phyloP scores from a whole-genome alignment of 1,140 invertebrate genomes.

The Euborellia annulipes region DNA sequence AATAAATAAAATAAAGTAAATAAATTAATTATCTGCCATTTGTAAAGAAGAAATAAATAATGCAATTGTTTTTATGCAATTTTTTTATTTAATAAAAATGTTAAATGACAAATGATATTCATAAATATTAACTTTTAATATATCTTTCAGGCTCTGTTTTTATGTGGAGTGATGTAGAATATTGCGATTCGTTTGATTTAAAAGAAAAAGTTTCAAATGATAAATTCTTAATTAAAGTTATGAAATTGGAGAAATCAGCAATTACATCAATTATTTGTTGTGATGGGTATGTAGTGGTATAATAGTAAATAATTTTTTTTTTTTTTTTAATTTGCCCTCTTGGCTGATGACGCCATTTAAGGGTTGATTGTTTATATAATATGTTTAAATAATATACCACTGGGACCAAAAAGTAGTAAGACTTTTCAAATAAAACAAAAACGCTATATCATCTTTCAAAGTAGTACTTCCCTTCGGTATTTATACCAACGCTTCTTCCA shows the following conservation, averaged over 20 bases:
- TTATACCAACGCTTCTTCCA: too few species aligned
- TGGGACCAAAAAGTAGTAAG: too few species aligned
- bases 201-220: neutral
- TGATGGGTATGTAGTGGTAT: constrained; percentile 12
- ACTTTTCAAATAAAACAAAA: too few species aligned
- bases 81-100: neutral
- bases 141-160: neutral
- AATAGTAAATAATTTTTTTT: neutral
- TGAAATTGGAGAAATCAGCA: constrained; percentile 14
- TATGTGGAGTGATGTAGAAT: constrained; percentile 1
- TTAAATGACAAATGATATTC: neutral
- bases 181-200: constrained; percentile 11
- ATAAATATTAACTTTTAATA: neutral
- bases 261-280: constrained; percentile 17
- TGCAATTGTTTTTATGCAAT: neutral
- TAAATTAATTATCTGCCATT: neutral
- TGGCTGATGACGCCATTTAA: neutral
- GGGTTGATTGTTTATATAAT: neutral
- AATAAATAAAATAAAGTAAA: neutral
- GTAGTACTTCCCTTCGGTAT: too few species aligned
- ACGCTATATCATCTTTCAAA: too few species aligned
- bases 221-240: constrained; percentile 15
- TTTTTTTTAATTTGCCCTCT: neutral
- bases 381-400: neutral
- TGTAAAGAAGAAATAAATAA: neutral